These are phyloP conservation scores for Leguminivora glycinivorella DNA, from an alignment of 1,140 invertebrate species.

Conservation along the genomic window DNA sequence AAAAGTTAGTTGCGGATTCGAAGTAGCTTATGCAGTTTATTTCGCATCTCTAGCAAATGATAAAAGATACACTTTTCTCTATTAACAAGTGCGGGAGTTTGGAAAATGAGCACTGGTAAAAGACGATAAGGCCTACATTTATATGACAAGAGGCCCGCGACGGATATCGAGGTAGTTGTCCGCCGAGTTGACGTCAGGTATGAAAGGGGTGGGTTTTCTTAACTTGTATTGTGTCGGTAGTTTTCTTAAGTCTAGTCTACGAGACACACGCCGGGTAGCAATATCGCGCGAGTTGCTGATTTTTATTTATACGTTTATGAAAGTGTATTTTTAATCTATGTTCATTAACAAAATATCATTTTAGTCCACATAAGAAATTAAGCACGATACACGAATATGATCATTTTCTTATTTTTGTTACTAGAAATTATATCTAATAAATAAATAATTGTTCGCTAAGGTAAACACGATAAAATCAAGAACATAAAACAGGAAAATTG, in stretches of 20 bases:
- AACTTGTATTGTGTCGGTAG: conserved; percentile 3
- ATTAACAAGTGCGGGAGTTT: not conserved
- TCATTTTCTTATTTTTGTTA: not conserved
- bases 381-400: not conserved
- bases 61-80: conserved; percentile 1
- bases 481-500: not conserved
- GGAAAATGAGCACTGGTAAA: not conserved
- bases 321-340: not conserved
- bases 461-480: not conserved
- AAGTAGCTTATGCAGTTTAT: not conserved
- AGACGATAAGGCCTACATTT: not conserved
- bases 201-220: conserved; percentile 26
- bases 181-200: conserved; percentile 18
- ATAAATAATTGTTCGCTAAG: not conserved
- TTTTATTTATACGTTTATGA: not conserved
- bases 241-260: conserved; percentile 22
- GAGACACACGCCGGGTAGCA: conserved; percentile 3
- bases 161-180: conserved; percentile 21
- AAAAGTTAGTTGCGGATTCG: not conserved
- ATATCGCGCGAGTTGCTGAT: not conserved
- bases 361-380: not conserved
- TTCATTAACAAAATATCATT: too few relatives aligned
- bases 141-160: not conserved
- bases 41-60: not conserved
- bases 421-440: not conserved